Percentiles rank a stretch among this genome's conserved stretches.
Conservation (phyloP, 2,113 vertebrate genomes). For the Opisthocomus hoazin region DNA sequence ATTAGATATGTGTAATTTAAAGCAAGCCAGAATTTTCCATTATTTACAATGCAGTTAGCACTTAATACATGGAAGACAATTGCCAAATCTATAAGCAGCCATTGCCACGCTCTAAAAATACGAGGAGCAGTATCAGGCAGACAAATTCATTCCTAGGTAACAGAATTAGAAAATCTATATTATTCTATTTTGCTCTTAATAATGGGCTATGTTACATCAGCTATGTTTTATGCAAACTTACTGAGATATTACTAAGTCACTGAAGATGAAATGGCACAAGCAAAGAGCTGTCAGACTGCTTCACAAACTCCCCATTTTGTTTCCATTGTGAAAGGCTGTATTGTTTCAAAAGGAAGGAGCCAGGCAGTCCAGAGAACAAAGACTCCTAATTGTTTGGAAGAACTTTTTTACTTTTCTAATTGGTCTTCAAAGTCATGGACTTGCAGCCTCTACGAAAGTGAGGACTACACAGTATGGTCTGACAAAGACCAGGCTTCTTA, state of each 20-base stretch:
- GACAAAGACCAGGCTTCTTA: not conserved
- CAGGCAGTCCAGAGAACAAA: constrained; percentile 13
- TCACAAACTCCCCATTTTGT: not conserved
- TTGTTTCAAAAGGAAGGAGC: constrained; percentile 12
- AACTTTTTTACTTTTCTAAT: not conserved
- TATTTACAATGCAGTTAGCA: not conserved
- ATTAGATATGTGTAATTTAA: not conserved
- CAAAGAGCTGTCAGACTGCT: constrained; percentile 8
- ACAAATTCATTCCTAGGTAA: not conserved
- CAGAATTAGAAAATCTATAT: not conserved
- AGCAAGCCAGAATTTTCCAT: not conserved
- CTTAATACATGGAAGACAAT: not conserved
- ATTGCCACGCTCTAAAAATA: not conserved
- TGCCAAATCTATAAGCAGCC: not conserved
- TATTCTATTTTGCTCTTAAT: not conserved
- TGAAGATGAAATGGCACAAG: not conserved
- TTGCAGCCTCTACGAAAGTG: not conserved
- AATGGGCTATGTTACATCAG: not conserved
- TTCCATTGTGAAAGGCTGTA: not conserved
- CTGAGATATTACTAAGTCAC: not conserved
- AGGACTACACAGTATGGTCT: not conserved
- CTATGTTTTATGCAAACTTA: not conserved
- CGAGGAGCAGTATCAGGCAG: not conserved
- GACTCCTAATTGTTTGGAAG: not conserved
- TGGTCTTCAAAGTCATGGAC: not conserved